Base-by-base conservation (phyloP, 2,797 vertebrate genomes). In the Tinamus major region DNA sequence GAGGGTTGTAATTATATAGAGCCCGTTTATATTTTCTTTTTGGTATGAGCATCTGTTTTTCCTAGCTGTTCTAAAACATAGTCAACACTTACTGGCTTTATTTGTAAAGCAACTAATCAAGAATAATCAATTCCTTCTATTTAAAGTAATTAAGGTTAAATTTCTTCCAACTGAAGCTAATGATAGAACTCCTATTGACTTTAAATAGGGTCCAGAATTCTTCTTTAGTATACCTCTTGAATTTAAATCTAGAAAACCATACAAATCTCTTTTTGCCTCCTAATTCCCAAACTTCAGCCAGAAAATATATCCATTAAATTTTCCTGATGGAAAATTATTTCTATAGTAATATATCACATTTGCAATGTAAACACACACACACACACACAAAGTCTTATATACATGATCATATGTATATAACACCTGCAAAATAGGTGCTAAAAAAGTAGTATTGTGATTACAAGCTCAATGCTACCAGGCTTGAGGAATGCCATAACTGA, bases 81-180 rank as follows among this genome's bases (percentile, higher is more conserved):
- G 44, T 61, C 41, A 80, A 49, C 33, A 75, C 9, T 69, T 69
- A 46, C 13, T 89, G 59, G 10, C 18, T 81, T 84, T 88, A 85
- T 94, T 94, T 93, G 75, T 27, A 88, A 91, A 88, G 19, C 26
- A 74, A 58, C 27, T 61, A 65, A 81, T 84, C 16, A 81, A 84
- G 27, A 84, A 67, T 63, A 67, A 87, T 48, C 2, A 59, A 51
- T 76, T 79, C 21, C 9, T 86, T 84, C 27, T 84, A 62, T 79
- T 95, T 90, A 83, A 88, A 71, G 31, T 41, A 76, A 81, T 23
- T 53, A 79, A 88, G 18, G 49, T 49, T 85, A 67, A 62, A 46
- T 62, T 83, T 69, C 87, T 79, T 49, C 12, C 58, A 53, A 85
- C 4, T 65, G 23, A 84, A 77, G 10, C 0, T 58, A 85, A 88